phyloP scores from a whole-genome alignment of 2,888 invertebrate species.

The Chalcis sispes region DNA sequence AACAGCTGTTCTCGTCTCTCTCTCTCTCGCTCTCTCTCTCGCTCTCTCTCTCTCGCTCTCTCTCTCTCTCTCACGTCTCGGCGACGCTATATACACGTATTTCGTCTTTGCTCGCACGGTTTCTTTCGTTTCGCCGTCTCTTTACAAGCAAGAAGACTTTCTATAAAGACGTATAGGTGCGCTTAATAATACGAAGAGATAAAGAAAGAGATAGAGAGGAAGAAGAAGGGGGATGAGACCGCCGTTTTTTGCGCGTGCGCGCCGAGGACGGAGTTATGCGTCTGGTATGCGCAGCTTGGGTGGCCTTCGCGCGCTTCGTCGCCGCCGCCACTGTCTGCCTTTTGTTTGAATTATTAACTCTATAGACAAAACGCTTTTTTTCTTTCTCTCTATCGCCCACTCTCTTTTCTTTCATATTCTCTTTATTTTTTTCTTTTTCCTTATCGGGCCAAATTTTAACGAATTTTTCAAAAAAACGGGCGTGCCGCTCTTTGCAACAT shows the following conservation, averaged over 20 bases:
- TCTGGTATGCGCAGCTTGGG: conserved; percentile 39
- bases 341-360: conserved; percentile 44
- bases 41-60: conserved; percentile 23
- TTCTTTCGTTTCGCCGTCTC: too few species aligned
- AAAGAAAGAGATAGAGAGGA: too few species aligned
- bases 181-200: conserved; percentile 51
- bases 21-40: conserved; percentile 34
- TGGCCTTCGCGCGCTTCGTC: conserved; percentile 30
- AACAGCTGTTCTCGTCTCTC: conserved; percentile 54
- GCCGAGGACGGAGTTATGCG: conserved; percentile 36
- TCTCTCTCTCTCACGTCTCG: conserved; percentile 6
- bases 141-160: background rate
- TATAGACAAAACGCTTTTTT: background rate
- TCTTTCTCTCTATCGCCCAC: background rate
- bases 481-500: background rate
- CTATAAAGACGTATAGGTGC: conserved; percentile 5
- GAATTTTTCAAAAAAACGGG: background rate
- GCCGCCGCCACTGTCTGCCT: too few species aligned
- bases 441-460: too few species aligned
- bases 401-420: background rate
- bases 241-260: conserved; percentile 13
- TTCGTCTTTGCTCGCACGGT: background rate
- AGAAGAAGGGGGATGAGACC: background rate
- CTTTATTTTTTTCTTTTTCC: background rate
- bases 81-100: background rate